phyloP scores from a whole-genome alignment of 2,888 invertebrate genomes.

The Cephus runcator region DNA sequence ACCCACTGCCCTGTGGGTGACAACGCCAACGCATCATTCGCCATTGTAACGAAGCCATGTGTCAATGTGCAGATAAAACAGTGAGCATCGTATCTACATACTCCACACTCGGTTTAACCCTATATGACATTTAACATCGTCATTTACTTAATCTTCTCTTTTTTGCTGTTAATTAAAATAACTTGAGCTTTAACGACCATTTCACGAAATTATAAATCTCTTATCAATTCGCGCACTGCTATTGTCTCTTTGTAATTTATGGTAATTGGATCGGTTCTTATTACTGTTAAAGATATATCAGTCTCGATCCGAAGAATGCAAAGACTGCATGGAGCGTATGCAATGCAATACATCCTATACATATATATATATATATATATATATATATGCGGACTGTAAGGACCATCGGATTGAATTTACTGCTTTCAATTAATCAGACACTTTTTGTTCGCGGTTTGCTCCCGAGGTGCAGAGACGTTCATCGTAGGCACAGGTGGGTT shows the following conservation, averaged over 20 bases:
- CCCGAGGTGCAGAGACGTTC: background rate
- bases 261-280: background rate
- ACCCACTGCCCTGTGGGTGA: slow-evolving; percentile 10
- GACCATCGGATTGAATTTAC: background rate
- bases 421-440: slow-evolving; percentile 25
- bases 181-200: background rate
- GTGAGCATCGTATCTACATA: slow-evolving; percentile 15
- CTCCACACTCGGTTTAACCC: slow-evolving; percentile 7
- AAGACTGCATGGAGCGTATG: background rate
- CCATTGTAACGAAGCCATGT: slow-evolving; percentile 42
- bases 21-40: slow-evolving; percentile 39
- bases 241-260: background rate
- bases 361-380: too few species aligned
- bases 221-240: background rate
- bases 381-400: background rate
- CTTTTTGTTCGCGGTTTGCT: slow-evolving; percentile 14
- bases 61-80: slow-evolving; percentile 46
- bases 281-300: background rate
- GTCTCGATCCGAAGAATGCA: background rate
- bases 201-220: background rate
- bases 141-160: background rate
- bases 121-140: background rate
- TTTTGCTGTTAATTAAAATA: background rate
- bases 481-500: slow-evolving; percentile 41
- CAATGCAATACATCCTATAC: too few species aligned